These are phyloP conservation scores for Solea senegalensis DNA, from an alignment of 2,113 vertebrate genomes.

Conservation along the genomic window DNA sequence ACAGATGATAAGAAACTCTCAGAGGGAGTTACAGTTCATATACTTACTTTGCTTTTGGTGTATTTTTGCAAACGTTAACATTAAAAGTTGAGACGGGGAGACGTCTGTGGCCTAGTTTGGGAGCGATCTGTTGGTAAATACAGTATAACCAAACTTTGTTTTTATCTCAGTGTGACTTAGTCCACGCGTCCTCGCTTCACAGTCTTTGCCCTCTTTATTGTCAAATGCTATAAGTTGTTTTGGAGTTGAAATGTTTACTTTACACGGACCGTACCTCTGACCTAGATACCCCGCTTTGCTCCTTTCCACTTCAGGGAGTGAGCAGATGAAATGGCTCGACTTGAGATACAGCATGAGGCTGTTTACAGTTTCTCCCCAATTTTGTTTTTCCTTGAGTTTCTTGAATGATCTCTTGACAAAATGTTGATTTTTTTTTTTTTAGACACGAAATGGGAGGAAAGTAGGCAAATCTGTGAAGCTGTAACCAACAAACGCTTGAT, in stretches of 20 bases:
- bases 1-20: conserved; percentile 51
- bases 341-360: conserved; percentile 23
- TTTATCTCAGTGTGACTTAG: conserved; percentile 38
- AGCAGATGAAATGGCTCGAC: conserved; percentile 33
- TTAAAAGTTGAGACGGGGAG: not conserved
- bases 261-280: conserved; percentile 48
- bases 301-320: conserved; percentile 21
- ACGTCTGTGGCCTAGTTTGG: not conserved
- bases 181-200: conserved; percentile 8
- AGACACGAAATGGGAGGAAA: conserved; percentile 7
- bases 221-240: conserved; percentile 29
- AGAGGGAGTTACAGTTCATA: conserved; percentile 15
- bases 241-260: conserved; percentile 53
- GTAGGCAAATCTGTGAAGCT: conserved; percentile 1
- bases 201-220: conserved; percentile 12
- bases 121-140: not conserved
- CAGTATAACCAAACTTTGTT: not conserved
- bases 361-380: conserved; percentile 47
- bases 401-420: conserved; percentile 29
- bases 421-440: conserved; percentile 5
- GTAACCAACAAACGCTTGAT: conserved; percentile 10
- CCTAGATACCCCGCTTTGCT: conserved; percentile 51
- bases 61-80: not conserved
- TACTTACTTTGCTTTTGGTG: not conserved
- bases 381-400: conserved; percentile 31